Conservation (phyloP, 2,113 vertebrate genomes). For the Ictalurus punctatus region DNA sequence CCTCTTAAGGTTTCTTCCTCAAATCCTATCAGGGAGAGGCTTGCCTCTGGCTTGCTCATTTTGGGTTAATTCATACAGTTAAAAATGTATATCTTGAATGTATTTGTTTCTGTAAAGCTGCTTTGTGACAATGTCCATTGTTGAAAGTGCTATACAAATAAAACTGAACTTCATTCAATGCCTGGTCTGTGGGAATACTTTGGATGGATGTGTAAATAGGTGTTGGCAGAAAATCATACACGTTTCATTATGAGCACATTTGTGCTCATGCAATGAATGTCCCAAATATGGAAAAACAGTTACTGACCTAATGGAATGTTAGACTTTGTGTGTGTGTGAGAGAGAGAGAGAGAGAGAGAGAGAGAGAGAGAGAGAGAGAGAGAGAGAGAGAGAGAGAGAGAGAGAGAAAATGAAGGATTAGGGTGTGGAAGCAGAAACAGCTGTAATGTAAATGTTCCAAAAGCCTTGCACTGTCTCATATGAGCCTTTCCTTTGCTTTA, state of each 20-base stretch:
- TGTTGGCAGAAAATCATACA: neutral
- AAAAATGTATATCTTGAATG: no score
- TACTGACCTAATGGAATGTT: neutral
- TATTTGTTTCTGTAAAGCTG: no score
- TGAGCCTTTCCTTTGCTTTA: neutral
- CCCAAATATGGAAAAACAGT: neutral
- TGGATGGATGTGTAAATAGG: neutral
- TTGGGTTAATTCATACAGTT: no score
- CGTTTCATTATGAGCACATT: neutral
- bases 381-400: no score
- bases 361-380: neutral
- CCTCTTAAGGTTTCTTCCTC: no score
- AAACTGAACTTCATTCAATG: no score
- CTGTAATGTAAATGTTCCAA: conserved; percentile 46
- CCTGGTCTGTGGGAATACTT: neutral
- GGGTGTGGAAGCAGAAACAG: conserved; percentile 37
- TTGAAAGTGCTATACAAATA: no score
- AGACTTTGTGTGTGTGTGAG: neutral
- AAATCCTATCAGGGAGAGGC: no score
- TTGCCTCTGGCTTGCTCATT: no score
- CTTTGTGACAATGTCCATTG: no score
- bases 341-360: no score
- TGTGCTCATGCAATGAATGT: neutral
- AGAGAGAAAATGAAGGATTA: conserved; percentile 9
- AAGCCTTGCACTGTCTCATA: conserved; percentile 15